Percentiles rank a stretch among this genome's conserved stretches.
phyloP scores from a whole-genome alignment of 1,140 invertebrate species.

The Formica exsecta region DNA sequence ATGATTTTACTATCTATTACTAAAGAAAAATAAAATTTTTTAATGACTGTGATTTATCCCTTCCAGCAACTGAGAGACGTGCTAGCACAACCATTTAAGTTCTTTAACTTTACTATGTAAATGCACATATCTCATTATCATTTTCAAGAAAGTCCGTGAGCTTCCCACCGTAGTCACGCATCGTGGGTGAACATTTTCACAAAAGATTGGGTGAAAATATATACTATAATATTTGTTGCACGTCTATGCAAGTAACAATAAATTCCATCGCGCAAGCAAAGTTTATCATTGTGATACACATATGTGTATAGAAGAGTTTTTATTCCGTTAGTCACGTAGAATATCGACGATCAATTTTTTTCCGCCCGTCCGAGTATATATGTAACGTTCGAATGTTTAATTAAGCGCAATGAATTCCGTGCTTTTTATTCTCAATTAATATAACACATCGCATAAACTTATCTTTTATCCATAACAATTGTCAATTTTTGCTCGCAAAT shows the following conservation, averaged over 20 bases:
- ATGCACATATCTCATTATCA: conserved; percentile 44
- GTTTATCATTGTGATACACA: neutral
- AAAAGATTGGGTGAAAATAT: neutral
- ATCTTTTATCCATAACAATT: conserved; percentile 8
- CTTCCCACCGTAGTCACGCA: neutral
- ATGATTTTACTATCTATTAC: neutral
- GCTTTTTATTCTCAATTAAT: conserved; percentile 34
- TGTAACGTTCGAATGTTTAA: conserved; percentile 35
- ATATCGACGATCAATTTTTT: conserved; percentile 37
- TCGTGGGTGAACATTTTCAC: conserved; percentile 7
- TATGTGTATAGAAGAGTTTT: conserved; percentile 34
- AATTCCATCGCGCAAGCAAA: conserved; percentile 14
- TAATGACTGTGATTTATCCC: conserved; percentile 5
- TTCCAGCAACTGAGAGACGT: neutral
- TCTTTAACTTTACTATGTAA: conserved; percentile 48
- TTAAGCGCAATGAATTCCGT: conserved; percentile 45
- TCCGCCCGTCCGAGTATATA: conserved; percentile 10
- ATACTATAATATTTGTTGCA: neutral
- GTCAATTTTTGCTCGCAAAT: neutral
- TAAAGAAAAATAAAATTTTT: neutral
- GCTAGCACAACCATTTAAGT: conserved; percentile 34
- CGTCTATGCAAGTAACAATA: conserved; percentile 10
- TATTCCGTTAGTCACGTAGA: conserved; percentile 2
- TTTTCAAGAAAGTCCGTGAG: conserved; percentile 17
- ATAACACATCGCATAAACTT: neutral